phyloP scores from a whole-genome alignment of 2,888 invertebrate genomes.

The Diplazon laetatorius region DNA sequence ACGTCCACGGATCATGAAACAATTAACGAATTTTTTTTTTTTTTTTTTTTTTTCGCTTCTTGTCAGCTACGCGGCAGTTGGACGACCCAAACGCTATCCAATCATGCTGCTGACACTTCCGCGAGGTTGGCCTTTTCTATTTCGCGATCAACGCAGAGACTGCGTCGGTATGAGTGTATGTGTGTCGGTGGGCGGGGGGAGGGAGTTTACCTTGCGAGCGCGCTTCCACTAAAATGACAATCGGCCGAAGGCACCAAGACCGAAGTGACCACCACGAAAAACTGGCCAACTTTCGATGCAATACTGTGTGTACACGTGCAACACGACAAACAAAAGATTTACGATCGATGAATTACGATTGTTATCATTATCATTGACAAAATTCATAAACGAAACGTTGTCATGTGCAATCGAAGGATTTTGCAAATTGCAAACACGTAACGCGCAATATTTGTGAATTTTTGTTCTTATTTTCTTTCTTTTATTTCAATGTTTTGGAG shows the following conservation, averaged over 20 bases:
- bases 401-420: too few relatives aligned
- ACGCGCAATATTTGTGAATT: conserved; percentile 42
- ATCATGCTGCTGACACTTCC: conserved; percentile 45
- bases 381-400: conserved; percentile 32
- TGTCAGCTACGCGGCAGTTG: conserved; percentile 1
- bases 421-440: conserved; percentile 20
- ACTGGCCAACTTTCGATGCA: neutral
- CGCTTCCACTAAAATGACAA: conserved; percentile 6
- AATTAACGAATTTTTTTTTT: too few relatives aligned
- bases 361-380: conserved; percentile 34
- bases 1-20: conserved; percentile 11
- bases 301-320: conserved; percentile 32
- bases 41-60: too few relatives aligned
- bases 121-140: conserved; percentile 8
- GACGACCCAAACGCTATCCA: conserved; percentile 29
- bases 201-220: neutral
- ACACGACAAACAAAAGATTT: neutral
- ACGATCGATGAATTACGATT: conserved; percentile 45
- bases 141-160: neutral
- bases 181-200: too few relatives aligned
- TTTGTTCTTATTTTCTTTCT: conserved; percentile 29
- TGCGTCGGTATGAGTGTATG: conserved; percentile 14
- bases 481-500: conserved; percentile 51
- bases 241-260: conserved; percentile 33
- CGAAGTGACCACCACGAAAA: too few relatives aligned